Evolutionary conservation across 2,113 vertebrate genomes (phyloP).

Genomic region (Clarias gariepinus): DNA sequence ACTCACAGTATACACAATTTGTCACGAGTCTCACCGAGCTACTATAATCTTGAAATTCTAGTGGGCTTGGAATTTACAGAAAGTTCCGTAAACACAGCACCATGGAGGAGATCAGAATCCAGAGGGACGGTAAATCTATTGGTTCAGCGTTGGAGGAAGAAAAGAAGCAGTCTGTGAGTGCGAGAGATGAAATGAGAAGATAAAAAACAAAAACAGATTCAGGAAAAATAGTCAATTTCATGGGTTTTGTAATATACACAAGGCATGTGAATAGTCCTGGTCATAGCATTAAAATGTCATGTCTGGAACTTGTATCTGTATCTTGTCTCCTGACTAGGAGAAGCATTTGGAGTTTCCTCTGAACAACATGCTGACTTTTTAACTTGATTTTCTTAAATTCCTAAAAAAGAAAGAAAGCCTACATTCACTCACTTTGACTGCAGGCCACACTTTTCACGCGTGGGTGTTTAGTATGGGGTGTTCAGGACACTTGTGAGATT

Average conservation of each 20-base stretch:
- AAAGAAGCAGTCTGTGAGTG: neutral
- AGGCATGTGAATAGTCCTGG: neutral
- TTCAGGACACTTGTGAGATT: neutral
- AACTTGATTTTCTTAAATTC: neutral
- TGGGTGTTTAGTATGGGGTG: neutral
- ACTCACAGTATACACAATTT: neutral
- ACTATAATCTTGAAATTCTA: neutral
- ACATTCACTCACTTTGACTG: neutral
- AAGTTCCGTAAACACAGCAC: slow-evolving; percentile 13
- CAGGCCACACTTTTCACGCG: neutral
- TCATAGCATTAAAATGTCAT: neutral
- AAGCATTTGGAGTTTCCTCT: neutral
- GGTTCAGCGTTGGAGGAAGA: neutral
- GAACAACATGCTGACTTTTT: neutral
- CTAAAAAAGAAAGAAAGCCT: neutral
- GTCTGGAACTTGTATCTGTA: neutral
- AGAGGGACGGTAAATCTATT: slow-evolving; percentile 23
- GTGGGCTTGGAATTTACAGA: neutral
- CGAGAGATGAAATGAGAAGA: neutral
- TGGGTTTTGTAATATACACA: neutral
- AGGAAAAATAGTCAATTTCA: neutral
- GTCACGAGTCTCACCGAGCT: neutral
- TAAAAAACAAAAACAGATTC: slow-evolving; percentile 1
- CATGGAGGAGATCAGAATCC: neutral
- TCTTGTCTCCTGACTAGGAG: neutral